Percentiles rank a stretch among this genome's conserved stretches.
These are phyloP conservation scores for Orbicella faveolata DNA, from an alignment of 64 coral and sea anemone genomes.

Conservation along the genomic window DNA sequence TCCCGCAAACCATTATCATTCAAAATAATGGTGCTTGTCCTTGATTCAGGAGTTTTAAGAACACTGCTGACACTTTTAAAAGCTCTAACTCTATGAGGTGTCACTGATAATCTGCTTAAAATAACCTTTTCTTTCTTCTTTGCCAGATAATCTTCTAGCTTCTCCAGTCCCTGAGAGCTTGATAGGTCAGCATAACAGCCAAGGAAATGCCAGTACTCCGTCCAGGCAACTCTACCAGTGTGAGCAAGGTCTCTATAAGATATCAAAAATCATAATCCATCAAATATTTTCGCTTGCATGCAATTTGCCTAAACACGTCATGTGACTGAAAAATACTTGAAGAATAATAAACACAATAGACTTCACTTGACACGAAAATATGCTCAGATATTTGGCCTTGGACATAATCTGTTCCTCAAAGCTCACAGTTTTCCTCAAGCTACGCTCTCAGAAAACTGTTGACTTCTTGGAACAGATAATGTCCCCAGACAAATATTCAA, in stretches of 20 bases:
- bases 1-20: neutral
- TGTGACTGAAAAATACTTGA: too few relatives aligned
- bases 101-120: slow-evolving; percentile 20
- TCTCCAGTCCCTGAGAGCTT: slow-evolving; percentile 53
- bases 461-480: too few relatives aligned
- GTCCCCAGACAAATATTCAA: too few relatives aligned
- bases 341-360: too few relatives aligned
- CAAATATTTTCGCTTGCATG: neutral
- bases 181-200: slow-evolving; percentile 77
- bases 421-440: too few relatives aligned
- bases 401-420: too few relatives aligned
- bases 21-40: slow-evolving; percentile 46
- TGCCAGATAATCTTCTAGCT: slow-evolving; percentile 70
- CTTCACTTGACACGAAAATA: too few relatives aligned
- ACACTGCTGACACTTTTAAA: neutral
- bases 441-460: too few relatives aligned
- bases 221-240: slow-evolving; percentile 60
- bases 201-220: slow-evolving; percentile 87
- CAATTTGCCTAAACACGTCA: neutral
- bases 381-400: too few relatives aligned
- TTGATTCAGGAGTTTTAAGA: slow-evolving; percentile 53
- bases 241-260: slow-evolving; percentile 71
- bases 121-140: slow-evolving; percentile 40
- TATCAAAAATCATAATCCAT: neutral
- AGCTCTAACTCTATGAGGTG: neutral